A percentile compares a stretch with the other conserved stretches of the same genome.
Conservation (phyloP, 2,888 invertebrate genomes). For the Ryuthela nishihirai region DNA sequence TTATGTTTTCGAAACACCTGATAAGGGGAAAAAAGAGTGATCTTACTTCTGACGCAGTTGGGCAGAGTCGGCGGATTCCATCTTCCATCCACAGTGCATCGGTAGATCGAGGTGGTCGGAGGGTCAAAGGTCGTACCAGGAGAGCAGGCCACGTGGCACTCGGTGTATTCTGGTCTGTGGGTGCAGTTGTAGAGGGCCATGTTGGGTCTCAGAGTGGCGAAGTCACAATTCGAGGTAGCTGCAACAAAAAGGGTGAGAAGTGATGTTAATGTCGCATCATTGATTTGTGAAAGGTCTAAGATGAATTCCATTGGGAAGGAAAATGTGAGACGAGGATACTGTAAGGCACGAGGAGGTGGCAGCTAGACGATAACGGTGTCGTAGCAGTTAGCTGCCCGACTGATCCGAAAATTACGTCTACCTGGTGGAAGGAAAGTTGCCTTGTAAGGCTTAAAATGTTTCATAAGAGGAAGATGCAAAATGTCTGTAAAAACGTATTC, state of each 20-base stretch:
- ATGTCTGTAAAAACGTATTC: no score
- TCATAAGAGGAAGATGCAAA: no score
- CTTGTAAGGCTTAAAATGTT: no score
- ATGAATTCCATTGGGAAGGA: no score
- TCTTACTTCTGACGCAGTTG: constrained; percentile 7
- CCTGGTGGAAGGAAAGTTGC: no score
- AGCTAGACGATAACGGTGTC: no score
- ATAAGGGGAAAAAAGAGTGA: neutral
- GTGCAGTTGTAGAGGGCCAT: constrained; percentile 2
- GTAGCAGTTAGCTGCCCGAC: no score
- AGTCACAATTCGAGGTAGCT: constrained; percentile 17
- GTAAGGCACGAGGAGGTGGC: no score
- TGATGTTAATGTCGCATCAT: no score
- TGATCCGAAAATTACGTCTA: no score
- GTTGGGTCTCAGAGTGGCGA: neutral
- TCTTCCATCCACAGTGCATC: constrained; percentile 23
- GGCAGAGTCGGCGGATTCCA: constrained; percentile 28
- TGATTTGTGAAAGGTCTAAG: no score
- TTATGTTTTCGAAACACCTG: neutral
- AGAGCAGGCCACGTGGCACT: constrained; percentile 16
- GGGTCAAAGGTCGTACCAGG: constrained; percentile 21
- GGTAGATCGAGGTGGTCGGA: constrained; percentile 14
- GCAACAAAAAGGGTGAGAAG: neutral
- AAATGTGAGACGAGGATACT: no score
- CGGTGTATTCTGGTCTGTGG: constrained; percentile 14